Evolutionary conservation across 2,888 invertebrate genomes (phyloP).

Genomic region (Chromoteleia sp.): DNA sequence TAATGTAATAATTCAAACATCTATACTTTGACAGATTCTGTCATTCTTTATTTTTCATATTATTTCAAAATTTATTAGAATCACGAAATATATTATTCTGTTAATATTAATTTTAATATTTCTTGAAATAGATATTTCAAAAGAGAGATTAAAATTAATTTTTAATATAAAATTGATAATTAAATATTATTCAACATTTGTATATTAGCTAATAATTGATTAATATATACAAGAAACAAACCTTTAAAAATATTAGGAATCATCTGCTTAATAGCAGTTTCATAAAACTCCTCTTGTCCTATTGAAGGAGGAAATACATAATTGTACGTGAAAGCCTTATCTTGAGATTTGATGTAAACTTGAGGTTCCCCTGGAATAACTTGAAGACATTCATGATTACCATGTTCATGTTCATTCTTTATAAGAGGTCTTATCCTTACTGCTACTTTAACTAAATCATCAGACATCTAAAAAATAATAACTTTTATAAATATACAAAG

Average conservation of each 20-base stretch:
- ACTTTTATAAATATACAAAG: neutral
- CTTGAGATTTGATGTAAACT: slow-evolving; percentile 88
- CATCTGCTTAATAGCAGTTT: slow-evolving; percentile 89
- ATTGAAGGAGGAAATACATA: slow-evolving; percentile 91
- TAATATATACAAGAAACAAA: slow-evolving; percentile 76
- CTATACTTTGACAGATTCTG: no score
- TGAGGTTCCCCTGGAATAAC: slow-evolving; percentile 89
- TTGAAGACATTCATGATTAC: slow-evolving; percentile 91
- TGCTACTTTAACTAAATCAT: slow-evolving; percentile 90
- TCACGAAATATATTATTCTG: no score
- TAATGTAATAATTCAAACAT: no score
- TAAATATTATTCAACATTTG: no score
- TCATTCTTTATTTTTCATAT: no score
- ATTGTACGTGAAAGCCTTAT: slow-evolving; percentile 93
- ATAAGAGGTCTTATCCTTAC: slow-evolving; percentile 93
- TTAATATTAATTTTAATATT: no score
- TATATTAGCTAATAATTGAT: no score
- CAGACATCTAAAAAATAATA: slow-evolving; percentile 76
- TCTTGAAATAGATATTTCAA: no score
- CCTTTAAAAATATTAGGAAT: slow-evolving; percentile 92
- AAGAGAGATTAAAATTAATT: slow-evolving; percentile 1
- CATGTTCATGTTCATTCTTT: slow-evolving; percentile 89
- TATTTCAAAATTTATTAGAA: no score
- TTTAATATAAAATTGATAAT: slow-evolving; percentile 8
- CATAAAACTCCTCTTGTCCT: slow-evolving; percentile 90